Conservation (phyloP, 2,888 invertebrate genomes). For the Drosophila helvetica region DNA sequence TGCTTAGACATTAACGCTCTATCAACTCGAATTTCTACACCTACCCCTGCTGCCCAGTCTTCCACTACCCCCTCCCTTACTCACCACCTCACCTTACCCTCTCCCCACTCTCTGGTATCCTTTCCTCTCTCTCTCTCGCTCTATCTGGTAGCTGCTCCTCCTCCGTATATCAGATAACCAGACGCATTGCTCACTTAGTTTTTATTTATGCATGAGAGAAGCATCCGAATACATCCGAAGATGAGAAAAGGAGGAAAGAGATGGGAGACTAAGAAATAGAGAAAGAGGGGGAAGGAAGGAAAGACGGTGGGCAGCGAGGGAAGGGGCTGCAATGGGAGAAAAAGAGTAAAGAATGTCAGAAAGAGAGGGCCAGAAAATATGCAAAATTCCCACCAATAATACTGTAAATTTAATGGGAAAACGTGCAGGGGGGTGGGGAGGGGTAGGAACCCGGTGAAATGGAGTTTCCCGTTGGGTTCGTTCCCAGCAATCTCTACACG, state of each 20-base stretch:
- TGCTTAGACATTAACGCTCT: conserved; percentile 36
- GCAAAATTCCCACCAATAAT: conserved; percentile 17
- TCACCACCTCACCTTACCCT: no score
- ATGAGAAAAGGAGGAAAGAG: not conserved
- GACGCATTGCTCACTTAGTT: conserved; percentile 52
- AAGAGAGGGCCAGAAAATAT: not conserved
- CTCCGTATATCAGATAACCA: conserved; percentile 37
- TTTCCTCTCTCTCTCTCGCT: not conserved
- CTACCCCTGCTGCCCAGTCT: conserved; percentile 9
- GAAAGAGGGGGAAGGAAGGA: not conserved
- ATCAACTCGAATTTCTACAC: conserved; percentile 11
- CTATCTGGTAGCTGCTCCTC: not conserved
- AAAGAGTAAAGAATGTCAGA: not conserved
- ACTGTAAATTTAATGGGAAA: conserved; percentile 33
- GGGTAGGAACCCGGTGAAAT: not conserved
- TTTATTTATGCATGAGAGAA: conserved; percentile 52
- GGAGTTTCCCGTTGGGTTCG: not conserved
- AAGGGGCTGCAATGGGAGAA: not conserved
- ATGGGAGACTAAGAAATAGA: not conserved
- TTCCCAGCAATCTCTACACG: conserved; percentile 29
- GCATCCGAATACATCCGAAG: conserved; percentile 6
- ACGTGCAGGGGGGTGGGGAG: not conserved
- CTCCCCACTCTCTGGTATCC: not conserved
- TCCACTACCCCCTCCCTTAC: not conserved
- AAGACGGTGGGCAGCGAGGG: conserved; percentile 1